Conservation (phyloP, 2,113 vertebrate species). For the Rhinolophus ferrumequinum region DNA sequence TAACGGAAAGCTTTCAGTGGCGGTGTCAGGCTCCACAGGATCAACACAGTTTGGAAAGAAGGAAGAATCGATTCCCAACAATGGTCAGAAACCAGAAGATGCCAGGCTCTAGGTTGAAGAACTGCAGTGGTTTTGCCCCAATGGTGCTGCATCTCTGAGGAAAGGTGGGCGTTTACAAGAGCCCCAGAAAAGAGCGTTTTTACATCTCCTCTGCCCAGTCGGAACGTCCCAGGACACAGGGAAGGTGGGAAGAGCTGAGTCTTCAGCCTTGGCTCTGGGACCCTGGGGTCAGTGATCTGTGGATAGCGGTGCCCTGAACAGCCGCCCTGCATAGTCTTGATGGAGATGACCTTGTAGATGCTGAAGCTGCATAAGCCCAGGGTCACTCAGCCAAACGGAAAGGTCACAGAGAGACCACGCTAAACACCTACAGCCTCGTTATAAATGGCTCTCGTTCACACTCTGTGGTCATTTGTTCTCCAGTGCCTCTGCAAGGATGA, state of each 20-base stretch:
- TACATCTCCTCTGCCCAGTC: accelerated
- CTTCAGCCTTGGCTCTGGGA: background rate
- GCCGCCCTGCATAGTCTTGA: background rate
- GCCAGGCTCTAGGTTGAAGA: background rate
- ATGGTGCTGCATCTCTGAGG: accelerated
- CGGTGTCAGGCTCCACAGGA: accelerated
- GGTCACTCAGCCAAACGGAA: background rate
- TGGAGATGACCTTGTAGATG: accelerated
- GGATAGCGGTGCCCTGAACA: accelerated
- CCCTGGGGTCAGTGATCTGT: too few species aligned
- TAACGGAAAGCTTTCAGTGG: background rate
- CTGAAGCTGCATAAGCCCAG: accelerated
- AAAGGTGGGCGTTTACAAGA: background rate
- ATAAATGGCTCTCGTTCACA: background rate
- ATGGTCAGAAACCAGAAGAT: background rate
- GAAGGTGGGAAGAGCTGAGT: background rate
- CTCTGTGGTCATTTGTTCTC: too few species aligned
- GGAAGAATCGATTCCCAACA: too few species aligned
- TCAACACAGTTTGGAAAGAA: background rate
- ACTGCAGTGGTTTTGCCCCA: accelerated
- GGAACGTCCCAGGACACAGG: background rate
- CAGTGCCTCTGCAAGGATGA: too few species aligned
- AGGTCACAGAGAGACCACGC: background rate
- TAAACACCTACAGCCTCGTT: accelerated
- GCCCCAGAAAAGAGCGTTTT: accelerated